A percentile compares a stretch with the other conserved stretches of the same genome.
Conservation (phyloP, 1,140 invertebrate species). For the Cheumatopsyche charites region DNA sequence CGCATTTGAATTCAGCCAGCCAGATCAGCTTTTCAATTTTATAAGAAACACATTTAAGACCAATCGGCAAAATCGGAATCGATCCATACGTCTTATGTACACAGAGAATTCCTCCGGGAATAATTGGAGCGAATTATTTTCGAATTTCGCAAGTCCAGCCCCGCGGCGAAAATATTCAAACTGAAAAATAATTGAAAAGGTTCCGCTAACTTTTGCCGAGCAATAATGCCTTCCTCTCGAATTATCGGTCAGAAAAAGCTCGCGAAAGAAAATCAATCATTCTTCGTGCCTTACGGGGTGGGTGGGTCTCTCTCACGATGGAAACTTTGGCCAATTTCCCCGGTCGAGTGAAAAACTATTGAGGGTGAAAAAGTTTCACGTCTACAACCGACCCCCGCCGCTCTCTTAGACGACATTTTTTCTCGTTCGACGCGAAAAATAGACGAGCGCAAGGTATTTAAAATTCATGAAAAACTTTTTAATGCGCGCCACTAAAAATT, state of each 20-base stretch:
- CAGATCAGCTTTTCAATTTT: not conserved
- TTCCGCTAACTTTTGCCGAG: conserved; percentile 12
- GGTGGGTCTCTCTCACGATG: conserved; percentile 12
- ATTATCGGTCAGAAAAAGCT: conserved; percentile 20
- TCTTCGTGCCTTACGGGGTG: conserved; percentile 1
- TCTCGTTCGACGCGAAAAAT: conserved; percentile 12
- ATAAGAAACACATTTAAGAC: not conserved
- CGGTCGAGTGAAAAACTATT: conserved; percentile 28
- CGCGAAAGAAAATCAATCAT: conserved; percentile 23
- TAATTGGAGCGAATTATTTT: too few relatives aligned
- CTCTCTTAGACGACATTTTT: conserved; percentile 9
- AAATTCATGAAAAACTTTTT: conserved; percentile 25
- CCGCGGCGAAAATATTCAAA: too few relatives aligned
- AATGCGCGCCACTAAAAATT: conserved; percentile 14
- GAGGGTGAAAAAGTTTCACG: conserved; percentile 11
- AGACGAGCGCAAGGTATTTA: not conserved
- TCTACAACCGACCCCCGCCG: not conserved
- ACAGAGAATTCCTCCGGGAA: too few relatives aligned
- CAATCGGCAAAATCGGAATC: too few relatives aligned
- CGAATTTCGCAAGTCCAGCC: too few relatives aligned
- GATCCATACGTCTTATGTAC: too few relatives aligned
- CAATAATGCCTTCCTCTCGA: not conserved
- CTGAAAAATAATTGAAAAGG: conserved; percentile 16
- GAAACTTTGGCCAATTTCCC: conserved; percentile 26
- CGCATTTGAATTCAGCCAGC: not conserved